Base-by-base conservation (phyloP, 2,888 invertebrate species). In the Sceliomorpha sp. region DNA sequence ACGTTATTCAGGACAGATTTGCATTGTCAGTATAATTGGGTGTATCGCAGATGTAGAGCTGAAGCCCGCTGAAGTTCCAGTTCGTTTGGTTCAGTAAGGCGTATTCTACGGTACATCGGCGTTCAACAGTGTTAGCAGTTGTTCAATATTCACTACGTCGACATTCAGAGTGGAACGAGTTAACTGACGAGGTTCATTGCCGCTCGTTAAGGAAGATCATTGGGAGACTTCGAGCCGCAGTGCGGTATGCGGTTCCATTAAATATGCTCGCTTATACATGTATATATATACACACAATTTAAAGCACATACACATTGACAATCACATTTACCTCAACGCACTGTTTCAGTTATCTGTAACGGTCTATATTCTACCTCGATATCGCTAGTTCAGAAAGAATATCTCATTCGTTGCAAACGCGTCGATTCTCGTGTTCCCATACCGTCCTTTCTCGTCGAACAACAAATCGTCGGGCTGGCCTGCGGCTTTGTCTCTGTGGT, bases 131-230 rank as follows among this genome's bases (percentile, higher is more conserved):
- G 60, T 62, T 50, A 62, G 14, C 58, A 50, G 62, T 53, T 48
- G 68, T 56, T 60, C 60, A 62, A 68, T 68, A 62, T 60, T 68
- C 68, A 47, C 55, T 36, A 44, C 60, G 51, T 44, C 47, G 60
- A 51, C 60, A 60, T 44, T 60, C 51, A 45, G 44, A 50, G 60
- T 45, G 31, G 51, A 45, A 67, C 36, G 53, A 59, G 51, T 58
- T 58, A 66, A 58, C 51, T 53, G 45, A 58, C 66, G 47, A 58
- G 42, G 51, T 51, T 58, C 51, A 58, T 66, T 45, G 51, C 37
- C 48, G 50, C 60, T 60, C 53, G 48, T 53, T 60, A 60, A 48
- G 60, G 42, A 42, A 59, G 31, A 60, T 60, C 55, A 55, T 55
- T 48, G 59, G 44, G 36, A 47, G 36, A 36, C 45, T 53, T 40